Conservation (phyloP, 2,888 invertebrate genomes). For the Leptothorax acervorum region DNA sequence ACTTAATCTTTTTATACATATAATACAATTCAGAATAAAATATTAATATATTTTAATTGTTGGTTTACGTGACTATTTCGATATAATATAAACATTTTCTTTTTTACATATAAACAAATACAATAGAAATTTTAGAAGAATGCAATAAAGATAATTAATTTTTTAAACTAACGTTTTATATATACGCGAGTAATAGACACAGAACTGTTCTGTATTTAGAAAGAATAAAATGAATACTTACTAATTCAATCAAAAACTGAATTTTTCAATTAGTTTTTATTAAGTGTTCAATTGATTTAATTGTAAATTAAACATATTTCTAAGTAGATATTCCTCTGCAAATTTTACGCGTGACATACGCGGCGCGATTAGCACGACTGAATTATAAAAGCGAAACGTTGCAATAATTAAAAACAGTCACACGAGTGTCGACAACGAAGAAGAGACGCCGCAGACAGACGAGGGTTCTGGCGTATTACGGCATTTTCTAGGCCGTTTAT, state of each 20-base stretch:
- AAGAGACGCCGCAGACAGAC: background rate
- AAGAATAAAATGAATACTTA: background rate
- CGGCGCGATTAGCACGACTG: background rate
- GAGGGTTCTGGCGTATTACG: background rate
- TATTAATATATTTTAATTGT: too few species aligned
- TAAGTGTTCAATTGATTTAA: background rate
- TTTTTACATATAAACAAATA: background rate
- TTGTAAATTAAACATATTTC: background rate
- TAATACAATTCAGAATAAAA: too few species aligned
- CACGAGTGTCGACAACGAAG: background rate
- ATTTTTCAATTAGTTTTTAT: background rate
- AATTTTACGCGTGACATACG: background rate
- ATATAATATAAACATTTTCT: background rate
- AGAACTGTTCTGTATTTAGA: background rate
- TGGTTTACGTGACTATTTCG: too few species aligned
- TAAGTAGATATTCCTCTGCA: background rate
- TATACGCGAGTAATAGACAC: background rate
- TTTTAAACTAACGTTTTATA: background rate
- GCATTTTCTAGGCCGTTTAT: background rate
- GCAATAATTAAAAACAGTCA: slow-evolving; percentile 17
- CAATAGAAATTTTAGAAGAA: background rate
- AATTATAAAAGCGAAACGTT: slow-evolving; percentile 7
- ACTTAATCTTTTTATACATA: too few species aligned
- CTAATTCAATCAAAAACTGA: background rate
- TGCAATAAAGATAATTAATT: background rate